Evolutionary conservation across 2,113 vertebrate genomes (phyloP), one percentile per base, ranked within the genome.

Genomic region (Heptranchias perlo): DNA sequence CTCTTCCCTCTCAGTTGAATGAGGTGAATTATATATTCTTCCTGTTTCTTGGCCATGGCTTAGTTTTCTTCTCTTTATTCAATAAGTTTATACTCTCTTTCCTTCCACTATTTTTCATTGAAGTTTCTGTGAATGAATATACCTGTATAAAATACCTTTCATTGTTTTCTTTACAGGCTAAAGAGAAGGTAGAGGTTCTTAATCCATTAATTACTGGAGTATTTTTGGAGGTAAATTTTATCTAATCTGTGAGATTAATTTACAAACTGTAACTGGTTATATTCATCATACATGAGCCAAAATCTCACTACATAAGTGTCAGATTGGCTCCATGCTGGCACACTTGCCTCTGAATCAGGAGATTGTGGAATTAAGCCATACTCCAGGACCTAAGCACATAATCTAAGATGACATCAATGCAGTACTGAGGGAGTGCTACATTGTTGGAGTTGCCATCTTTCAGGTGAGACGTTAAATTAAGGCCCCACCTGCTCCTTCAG

Each of bases 121-220:
- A 82, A 44, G 78, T 18, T 39, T 52, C n/a, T 61, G 13, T 91
- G 35, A 61, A 13, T 54, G 28, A 96, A 82, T 96, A 11, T 92
- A n/a, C 31, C 23, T 44, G 39, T 84, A 39, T 28, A 61, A 86
- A 61, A 44, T 25, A 82, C 31, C 2, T 93, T 93, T 28, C 39
- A 28, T 52, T 96, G 28, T 84, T 96, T 78, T 82, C 96, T 96
- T 97, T 97, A 44, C 97, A 99, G 99, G 97, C 98, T n/a, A 98
- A 98, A 96, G 98, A 99, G 97, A 99, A 98, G 96, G 98, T 98
- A 96, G 99, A 99, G 0, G 97, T 98, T 91, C 98, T 99, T 96
- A 99, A 99, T 97, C 99, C 99, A 16, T 97, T 99, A 96, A 99
- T 99, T 96, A 99, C 99, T 0, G 98, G 98, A 96, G 98, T 99